These are phyloP conservation scores for Hydrotaea cyrtoneurina DNA, from an alignment of 2,888 invertebrate species.

Conservation along the genomic window DNA sequence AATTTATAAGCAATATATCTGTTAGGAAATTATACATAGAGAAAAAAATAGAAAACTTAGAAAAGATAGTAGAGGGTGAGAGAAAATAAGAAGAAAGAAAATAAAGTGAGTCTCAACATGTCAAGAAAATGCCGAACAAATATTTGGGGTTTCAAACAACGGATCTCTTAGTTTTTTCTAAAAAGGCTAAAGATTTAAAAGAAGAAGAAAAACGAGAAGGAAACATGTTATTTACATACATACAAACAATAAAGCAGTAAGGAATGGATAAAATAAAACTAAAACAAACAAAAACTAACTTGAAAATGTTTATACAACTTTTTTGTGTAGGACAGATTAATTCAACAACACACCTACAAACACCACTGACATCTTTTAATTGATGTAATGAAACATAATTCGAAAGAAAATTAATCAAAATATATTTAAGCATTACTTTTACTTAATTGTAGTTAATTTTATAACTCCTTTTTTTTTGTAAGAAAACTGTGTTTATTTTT, in stretches of 20 bases:
- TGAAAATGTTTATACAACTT: not conserved
- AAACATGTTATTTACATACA: conserved; percentile 23
- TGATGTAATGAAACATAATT: conserved; percentile 8
- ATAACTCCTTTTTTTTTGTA: not conserved
- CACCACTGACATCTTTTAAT: conserved; percentile 1
- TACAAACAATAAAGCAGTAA: not conserved
- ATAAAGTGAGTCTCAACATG: not conserved
- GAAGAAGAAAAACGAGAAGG: not conserved
- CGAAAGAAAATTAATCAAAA: conserved; percentile 45
- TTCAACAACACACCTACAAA: not conserved
- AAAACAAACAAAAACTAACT: not conserved
- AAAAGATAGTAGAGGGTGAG: conserved; percentile 27
- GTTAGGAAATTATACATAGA: conserved; percentile 54
- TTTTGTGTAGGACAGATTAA: not conserved
- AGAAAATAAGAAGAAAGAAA: not conserved
- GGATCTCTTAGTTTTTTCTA: conserved; percentile 39
- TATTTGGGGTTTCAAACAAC: conserved; percentile 59
- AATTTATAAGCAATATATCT: conserved; percentile 63
- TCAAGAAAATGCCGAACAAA: conserved; percentile 27
- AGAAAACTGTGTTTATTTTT: not conserved
- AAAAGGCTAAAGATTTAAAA: conserved; percentile 43
- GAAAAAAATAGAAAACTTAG: conserved; percentile 37
- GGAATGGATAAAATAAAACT: conserved; percentile 1
- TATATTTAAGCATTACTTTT: conserved; percentile 26
- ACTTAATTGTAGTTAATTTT: conserved; percentile 29